Conservation (phyloP, 2,113 vertebrate genomes). For the Hoplias malabaricus region DNA sequence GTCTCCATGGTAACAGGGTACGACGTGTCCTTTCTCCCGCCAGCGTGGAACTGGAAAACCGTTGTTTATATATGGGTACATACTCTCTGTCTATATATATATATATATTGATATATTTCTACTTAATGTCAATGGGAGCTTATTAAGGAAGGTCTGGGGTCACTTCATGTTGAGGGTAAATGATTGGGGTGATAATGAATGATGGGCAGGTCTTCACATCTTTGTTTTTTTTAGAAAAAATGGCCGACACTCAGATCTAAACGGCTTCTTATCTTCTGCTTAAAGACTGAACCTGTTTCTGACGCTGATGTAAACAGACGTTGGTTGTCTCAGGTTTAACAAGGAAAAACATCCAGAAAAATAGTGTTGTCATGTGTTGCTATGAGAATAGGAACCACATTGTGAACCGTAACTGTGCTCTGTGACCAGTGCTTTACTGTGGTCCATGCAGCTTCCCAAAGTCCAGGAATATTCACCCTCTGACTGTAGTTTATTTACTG, state of each 20-base stretch:
- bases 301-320: too few relatives aligned
- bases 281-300: too few relatives aligned
- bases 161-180: slow-evolving; percentile 42
- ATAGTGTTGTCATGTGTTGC: too few relatives aligned
- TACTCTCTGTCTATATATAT: slow-evolving; percentile 35
- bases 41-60: slow-evolving; percentile 77
- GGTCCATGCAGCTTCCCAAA: too few relatives aligned
- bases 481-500: too few relatives aligned
- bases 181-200: slow-evolving; percentile 62
- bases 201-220: slow-evolving; percentile 47
- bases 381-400: too few relatives aligned
- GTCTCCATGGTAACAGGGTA: slow-evolving; percentile 76
- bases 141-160: slow-evolving; percentile 52
- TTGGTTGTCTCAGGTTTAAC: too few relatives aligned
- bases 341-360: too few relatives aligned
- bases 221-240: not conserved
- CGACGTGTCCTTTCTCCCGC: slow-evolving; percentile 72
- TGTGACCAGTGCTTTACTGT: too few relatives aligned
- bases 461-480: too few relatives aligned
- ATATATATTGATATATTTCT: slow-evolving; percentile 27
- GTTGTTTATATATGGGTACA: slow-evolving; percentile 14
- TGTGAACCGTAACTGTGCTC: too few relatives aligned
- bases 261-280: not conserved
- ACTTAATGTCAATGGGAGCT: slow-evolving; percentile 53
- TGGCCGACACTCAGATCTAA: not conserved